These are phyloP conservation scores for Darevskia nairensis DNA, from an alignment of 2,797 vertebrate species.

Conservation along the genomic window DNA sequence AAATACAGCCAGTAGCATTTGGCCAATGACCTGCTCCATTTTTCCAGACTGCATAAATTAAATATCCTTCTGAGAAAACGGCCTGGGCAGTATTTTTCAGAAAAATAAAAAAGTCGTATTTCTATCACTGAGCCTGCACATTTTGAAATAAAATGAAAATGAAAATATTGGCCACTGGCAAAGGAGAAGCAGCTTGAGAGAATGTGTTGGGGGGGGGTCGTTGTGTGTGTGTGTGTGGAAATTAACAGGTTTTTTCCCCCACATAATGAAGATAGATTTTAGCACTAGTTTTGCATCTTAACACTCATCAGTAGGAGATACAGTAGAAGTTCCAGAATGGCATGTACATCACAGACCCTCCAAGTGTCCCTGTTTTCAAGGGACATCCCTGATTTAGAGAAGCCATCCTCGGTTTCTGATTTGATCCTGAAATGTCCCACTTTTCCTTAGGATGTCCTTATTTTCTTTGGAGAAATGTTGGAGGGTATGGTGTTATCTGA, in stretches of 20 bases:
- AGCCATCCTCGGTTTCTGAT: no score
- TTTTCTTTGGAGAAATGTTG: no score
- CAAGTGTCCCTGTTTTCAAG: no score
- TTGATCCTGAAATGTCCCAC: no score
- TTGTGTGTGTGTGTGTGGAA: background rate
- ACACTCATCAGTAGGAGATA: background rate
- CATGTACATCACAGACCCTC: background rate
- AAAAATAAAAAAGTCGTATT: slow-evolving; percentile 18
- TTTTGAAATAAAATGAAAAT: background rate
- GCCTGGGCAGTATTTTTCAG: slow-evolving; percentile 45
- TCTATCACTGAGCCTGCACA: background rate
- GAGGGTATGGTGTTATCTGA: no score
- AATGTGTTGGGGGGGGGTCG: background rate
- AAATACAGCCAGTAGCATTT: rapidly evolving
- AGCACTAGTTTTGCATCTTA: background rate
- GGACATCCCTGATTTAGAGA: no score
- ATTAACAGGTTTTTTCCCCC: background rate
- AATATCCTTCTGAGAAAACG: slow-evolving; percentile 29
- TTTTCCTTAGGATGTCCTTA: no score
- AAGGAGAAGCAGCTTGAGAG: slow-evolving; percentile 2
- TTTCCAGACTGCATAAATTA: slow-evolving; percentile 43
- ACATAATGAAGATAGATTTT: slow-evolving; percentile 5
- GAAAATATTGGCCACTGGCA: slow-evolving; percentile 19
- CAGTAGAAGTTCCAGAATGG: background rate
- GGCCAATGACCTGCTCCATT: slow-evolving; percentile 20